Base-by-base conservation (phyloP, 2,113 vertebrate species). In the Trichomycterus rosablanca region DNA sequence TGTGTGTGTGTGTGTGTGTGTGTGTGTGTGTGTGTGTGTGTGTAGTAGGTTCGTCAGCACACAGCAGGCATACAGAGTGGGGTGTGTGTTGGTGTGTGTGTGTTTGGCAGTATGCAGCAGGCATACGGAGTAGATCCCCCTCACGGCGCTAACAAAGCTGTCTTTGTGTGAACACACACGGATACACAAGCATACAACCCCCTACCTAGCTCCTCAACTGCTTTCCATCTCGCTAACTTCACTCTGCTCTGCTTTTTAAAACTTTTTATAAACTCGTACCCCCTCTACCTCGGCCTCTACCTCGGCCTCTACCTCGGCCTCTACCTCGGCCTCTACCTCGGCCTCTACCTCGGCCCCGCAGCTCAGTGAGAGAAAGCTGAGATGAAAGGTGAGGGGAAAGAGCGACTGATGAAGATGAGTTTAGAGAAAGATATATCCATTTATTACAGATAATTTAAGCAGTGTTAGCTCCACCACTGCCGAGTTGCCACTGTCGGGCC, bases 91-190 rank as follows among this genome's bases (percentile, higher is more conserved):
- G 12, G 10, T 12, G 22, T 14, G 14, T 4, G 10, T 24, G 43
- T 40, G 55, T 34, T 61, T 50, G 67, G n/a, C 56, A 65, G 76
- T 57, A 83, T 78, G 75, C 80, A 59, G 15, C 67, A 74, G 74
- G 82, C 84, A 83, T 85, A 84, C 71, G 70, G 77, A 83, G 54
- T 34, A 59, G 50, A 48, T 51, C 67, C 46, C 72, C 65, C 66
- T 63, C 39, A 20, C 19, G 52, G 40, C 40, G 43, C 68, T 70
- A 64, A 86, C 82, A 87, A 76, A 80, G 80, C 65, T 54, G 63
- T 71, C 80, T 83, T 81, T 87, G 79, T 86, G 67, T 40, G 61
- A 18, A 24, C 69, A 65, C 59, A 45, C 62, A 68, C 72, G 72
- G 69, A 63, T 67, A 68, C 59, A 80, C 73, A 77, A 60, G 53